Evolutionary conservation across 2,113 vertebrate genomes (phyloP).

Genomic region (Platysteira castanea): DNA sequence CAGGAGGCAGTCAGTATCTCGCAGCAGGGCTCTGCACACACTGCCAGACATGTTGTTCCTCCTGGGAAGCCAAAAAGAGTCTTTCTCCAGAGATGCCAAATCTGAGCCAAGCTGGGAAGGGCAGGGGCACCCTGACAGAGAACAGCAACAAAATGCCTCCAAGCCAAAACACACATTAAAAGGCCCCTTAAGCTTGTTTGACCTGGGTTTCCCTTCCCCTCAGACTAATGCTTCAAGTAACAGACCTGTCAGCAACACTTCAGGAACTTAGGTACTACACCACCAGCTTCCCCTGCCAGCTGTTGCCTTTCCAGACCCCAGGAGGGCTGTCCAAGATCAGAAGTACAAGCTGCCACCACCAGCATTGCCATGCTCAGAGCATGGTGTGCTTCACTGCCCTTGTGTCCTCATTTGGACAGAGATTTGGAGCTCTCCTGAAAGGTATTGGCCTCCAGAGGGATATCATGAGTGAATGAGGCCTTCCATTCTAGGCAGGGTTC

Average conservation of each 20-base stretch:
- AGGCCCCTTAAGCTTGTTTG: background rate
- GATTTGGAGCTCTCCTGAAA: background rate
- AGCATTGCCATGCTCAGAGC: background rate
- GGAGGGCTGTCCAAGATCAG: background rate
- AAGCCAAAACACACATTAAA: background rate
- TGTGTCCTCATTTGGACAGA: background rate
- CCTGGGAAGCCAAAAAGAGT: background rate
- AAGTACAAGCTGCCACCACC: background rate
- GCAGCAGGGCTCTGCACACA: background rate
- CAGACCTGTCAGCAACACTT: background rate
- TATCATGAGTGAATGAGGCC: background rate
- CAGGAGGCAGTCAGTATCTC: background rate
- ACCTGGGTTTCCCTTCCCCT: background rate
- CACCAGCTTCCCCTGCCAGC: background rate
- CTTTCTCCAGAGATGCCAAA: background rate
- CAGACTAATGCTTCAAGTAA: background rate
- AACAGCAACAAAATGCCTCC: background rate
- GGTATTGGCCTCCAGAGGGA: background rate
- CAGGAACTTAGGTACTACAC: background rate
- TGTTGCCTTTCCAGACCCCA: background rate
- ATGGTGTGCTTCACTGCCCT: background rate
- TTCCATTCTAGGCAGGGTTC: slow-evolving; percentile 6
- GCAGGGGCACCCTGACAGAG: background rate
- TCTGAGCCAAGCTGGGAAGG: background rate
- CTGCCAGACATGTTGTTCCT: background rate